Conservation (phyloP, 2,797 vertebrate genomes). For the Artibeus lituratus region DNA sequence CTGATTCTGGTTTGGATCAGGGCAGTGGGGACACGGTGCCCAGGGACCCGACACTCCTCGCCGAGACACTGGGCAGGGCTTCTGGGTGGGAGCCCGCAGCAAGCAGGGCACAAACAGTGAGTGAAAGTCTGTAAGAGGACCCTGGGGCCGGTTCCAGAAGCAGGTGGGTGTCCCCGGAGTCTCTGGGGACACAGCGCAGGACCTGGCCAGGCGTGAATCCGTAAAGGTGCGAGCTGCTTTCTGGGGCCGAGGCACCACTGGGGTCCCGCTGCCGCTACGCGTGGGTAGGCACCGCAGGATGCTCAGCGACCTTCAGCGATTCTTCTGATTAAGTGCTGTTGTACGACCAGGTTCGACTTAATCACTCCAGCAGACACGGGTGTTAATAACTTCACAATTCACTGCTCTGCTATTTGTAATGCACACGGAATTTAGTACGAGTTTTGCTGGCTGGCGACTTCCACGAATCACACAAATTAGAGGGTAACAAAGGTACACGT, state of each 20-base stretch:
- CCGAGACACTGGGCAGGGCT: not conserved
- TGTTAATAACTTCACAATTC: conserved; percentile 87
- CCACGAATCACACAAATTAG: conserved; percentile 89
- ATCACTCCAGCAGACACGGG: conserved; percentile 85
- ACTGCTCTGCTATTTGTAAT: conserved; percentile 83
- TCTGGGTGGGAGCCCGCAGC: too few species aligned
- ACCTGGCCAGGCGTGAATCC: not conserved
- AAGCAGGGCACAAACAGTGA: not conserved
- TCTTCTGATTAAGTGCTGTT: conserved; percentile 83
- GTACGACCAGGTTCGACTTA: conserved; percentile 83
- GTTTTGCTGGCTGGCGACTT: conserved; percentile 86
- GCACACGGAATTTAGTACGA: conserved; percentile 88
- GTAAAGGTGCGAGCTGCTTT: not conserved
- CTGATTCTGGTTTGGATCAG: not conserved
- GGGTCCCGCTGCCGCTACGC: too few species aligned
- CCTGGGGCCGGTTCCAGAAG: not conserved
- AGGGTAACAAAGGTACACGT: conserved; percentile 88
- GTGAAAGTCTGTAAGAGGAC: not conserved
- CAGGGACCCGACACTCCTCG: not conserved
- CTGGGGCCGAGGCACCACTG: not conserved
- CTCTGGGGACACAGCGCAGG: not conserved
- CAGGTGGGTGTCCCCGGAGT: rapidly evolving
- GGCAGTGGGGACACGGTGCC: not conserved
- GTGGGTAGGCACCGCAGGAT: not conserved
- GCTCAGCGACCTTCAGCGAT: conserved; percentile 83